Conservation (phyloP, 1,140 invertebrate genomes). For the Zaprionus vittiger region DNA sequence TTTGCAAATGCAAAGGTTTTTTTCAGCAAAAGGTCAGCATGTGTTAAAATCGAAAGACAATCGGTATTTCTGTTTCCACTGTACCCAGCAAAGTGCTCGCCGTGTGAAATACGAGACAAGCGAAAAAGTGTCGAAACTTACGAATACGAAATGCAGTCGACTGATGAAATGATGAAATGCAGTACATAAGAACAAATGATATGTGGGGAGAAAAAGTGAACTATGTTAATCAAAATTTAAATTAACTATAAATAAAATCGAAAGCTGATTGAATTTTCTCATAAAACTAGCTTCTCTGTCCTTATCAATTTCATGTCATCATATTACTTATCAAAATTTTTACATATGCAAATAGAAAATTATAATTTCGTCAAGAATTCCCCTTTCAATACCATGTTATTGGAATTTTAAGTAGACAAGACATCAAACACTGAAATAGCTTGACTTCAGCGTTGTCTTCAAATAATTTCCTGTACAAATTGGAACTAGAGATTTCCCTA, state of each 20-base stretch:
- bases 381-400: not conserved
- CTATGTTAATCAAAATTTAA: too few species aligned
- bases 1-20: constrained; percentile 35
- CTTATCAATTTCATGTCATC: too few species aligned
- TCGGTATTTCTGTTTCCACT: constrained; percentile 5
- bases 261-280: too few species aligned
- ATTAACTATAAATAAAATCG: too few species aligned
- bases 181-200: not conserved
- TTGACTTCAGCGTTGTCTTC: not conserved
- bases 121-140: not conserved
- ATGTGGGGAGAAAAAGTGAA: not conserved
- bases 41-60: constrained; percentile 33
- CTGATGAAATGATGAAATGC: constrained; percentile 12
- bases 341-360: not conserved
- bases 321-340: not conserved
- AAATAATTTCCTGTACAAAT: constrained; percentile 9
- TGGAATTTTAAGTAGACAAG: not conserved
- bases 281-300: too few species aligned
- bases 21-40: constrained; percentile 42
- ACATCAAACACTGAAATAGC: constrained; percentile 7
- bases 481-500: constrained; percentile 9
- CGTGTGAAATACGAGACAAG: constrained; percentile 25
- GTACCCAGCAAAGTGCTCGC: constrained; percentile 20
- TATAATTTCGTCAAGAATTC: not conserved
- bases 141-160: not conserved